Percentiles rank a stretch among this genome's conserved stretches.
Evolutionary conservation across 2,888 invertebrate genomes (phyloP).

Genomic region (Argyresthia albistria): DNA sequence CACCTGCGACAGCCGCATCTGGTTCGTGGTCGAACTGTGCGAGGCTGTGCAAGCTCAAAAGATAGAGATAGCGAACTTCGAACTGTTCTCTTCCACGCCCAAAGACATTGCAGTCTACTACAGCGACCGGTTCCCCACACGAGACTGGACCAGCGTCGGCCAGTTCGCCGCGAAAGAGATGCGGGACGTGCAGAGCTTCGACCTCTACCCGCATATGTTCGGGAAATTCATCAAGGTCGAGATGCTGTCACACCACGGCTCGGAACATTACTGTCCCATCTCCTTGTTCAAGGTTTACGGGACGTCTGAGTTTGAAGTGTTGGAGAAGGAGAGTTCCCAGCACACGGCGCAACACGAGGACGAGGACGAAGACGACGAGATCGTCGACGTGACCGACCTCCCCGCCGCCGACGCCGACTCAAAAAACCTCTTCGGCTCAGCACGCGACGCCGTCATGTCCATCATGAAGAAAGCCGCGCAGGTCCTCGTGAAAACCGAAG

Average conservation of each 20-base stretch:
- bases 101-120: slow-evolving; percentile 91
- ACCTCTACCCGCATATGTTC: slow-evolving; percentile 84
- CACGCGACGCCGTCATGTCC: slow-evolving; percentile 91
- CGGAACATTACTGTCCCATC: slow-evolving; percentile 97
- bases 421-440: slow-evolving; percentile 87
- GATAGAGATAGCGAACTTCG: slow-evolving; percentile 97
- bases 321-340: slow-evolving; percentile 85
- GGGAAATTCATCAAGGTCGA: slow-evolving; percentile 94
- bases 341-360: slow-evolving; percentile 76
- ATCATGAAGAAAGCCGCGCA: slow-evolving; percentile 94
- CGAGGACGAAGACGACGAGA: slow-evolving; percentile 79
- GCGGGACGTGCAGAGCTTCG: slow-evolving; percentile 89
- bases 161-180: slow-evolving; percentile 91
- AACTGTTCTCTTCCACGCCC: slow-evolving; percentile 97
- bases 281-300: slow-evolving; percentile 96
- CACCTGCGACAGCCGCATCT: slow-evolving; percentile 91
- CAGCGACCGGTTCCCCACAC: slow-evolving; percentile 90
- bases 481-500: slow-evolving; percentile 82
- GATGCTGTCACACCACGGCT: slow-evolving; percentile 93
- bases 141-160: slow-evolving; percentile 93
- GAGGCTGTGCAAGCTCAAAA: slow-evolving; percentile 97
- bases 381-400: slow-evolving; percentile 69
- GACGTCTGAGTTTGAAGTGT: slow-evolving; percentile 91
- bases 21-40: slow-evolving; percentile 98
- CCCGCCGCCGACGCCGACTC: slow-evolving; percentile 61